Conservation (phyloP, 1,140 invertebrate species). For the Pseudomyrmex concolor region DNA sequence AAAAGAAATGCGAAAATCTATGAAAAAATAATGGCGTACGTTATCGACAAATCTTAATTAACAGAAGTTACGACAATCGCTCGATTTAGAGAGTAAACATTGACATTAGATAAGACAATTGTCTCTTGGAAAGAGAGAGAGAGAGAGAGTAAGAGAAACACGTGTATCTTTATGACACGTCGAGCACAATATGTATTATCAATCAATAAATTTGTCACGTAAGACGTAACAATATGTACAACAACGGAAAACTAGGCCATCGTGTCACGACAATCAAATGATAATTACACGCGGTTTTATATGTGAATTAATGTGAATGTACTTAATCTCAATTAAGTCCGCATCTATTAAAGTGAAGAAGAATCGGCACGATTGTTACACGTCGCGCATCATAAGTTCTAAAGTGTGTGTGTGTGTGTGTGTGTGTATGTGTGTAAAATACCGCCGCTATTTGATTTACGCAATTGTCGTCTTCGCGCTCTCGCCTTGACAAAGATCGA, state of each 20-base stretch:
- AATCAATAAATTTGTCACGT: slow-evolving; percentile 28
- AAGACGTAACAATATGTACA: not conserved
- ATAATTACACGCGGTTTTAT: not conserved
- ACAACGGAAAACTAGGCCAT: slow-evolving; percentile 15
- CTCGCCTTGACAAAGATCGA: not conserved
- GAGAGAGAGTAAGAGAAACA: not conserved
- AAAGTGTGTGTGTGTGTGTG: too few relatives aligned
- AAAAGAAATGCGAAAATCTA: not conserved
- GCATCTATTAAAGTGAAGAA: not conserved
- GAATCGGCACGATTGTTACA: not conserved
- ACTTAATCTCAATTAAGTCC: not conserved
- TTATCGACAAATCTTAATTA: slow-evolving; percentile 1
- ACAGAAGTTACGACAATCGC: not conserved
- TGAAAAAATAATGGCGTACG: not conserved
- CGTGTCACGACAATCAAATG: not conserved
- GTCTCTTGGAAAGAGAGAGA: not conserved
- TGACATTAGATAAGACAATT: slow-evolving; percentile 41
- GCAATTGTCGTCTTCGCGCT: not conserved
- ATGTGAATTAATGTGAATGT: not conserved
- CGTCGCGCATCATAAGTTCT: too few relatives aligned
- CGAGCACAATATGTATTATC: slow-evolving; percentile 12
- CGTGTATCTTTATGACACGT: slow-evolving; percentile 13
- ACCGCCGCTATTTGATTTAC: not conserved
- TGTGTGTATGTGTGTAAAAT: too few relatives aligned
- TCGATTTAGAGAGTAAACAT: slow-evolving; percentile 9